phyloP scores from a whole-genome alignment of 37 sponge, comb jelly and placozoan genomes.

The Hexactinellida sp. region DNA sequence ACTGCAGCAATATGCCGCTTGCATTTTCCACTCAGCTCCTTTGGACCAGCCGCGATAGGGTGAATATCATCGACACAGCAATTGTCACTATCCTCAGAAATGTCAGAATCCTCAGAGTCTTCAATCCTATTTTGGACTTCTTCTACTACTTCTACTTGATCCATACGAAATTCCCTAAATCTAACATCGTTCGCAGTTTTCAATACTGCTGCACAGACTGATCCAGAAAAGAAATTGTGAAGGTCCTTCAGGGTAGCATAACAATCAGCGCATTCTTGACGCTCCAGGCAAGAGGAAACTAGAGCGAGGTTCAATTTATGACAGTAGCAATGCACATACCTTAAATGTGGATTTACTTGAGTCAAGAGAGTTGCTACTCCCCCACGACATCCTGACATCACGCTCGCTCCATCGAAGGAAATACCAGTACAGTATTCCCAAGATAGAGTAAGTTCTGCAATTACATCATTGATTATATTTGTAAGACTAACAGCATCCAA shows the following conservation, averaged over 20 bases:
- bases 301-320: slow-evolving; percentile 16
- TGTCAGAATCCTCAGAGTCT: slow-evolving; percentile 6
- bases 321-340: slow-evolving; percentile 15
- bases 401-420: slow-evolving; percentile 17
- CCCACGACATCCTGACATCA: slow-evolving; percentile 16
- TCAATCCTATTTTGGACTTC: background rate
- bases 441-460: background rate
- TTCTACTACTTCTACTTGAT: background rate
- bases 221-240: slow-evolving; percentile 8
- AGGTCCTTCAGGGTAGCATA: slow-evolving; percentile 13
- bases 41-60: background rate
- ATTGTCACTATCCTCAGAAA: slow-evolving; percentile 11
- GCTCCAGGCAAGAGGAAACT: slow-evolving; percentile 10
- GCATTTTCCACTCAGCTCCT: background rate
- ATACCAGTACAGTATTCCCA: background rate
- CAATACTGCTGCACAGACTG: background rate
- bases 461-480: slow-evolving; percentile 8
- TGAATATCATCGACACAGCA: slow-evolving; percentile 12
- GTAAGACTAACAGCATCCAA: slow-evolving; percentile 11
- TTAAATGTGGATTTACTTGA: background rate
- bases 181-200: slow-evolving; percentile 13
- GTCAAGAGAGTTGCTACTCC: slow-evolving; percentile 13
- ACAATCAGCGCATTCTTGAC: background rate
- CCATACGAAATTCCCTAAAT: background rate
- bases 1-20: slow-evolving; percentile 9